Evolutionary conservation across 2,797 vertebrate species (phyloP), one percentile per base, ranked within the genome.

Genomic region (Rhyacichthys aspro): DNA sequence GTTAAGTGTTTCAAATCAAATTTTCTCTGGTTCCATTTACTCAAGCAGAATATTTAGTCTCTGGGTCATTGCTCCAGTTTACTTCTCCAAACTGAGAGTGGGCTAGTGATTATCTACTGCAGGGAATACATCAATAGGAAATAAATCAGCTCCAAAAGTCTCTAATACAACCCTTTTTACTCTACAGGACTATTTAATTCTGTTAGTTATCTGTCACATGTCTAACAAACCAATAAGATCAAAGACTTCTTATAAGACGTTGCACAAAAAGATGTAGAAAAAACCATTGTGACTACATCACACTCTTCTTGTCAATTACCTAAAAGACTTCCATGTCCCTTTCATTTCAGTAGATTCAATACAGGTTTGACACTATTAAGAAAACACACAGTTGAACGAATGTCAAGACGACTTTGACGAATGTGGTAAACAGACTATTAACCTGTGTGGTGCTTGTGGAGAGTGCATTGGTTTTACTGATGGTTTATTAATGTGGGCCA

Each of bases 401-500:
- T 43, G 43, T 59, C 6, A 3, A 32, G 43, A 11, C 12, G 15
- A 19, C 42, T 17, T 28, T 6, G 17, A 8, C 10, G 42, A 53
- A n/a, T 11, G 17, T 15, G 0, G 19, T 14, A 17, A 66, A 67
- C 36, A 9, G 23, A 17, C 37, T 32, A 7, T 50, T 53, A 67
- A 56, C 41, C 15, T 33, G 1, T 11, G 34, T 45, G 36, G 71
- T 28, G 39, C 17, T 42, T 19, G 45, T 50, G 16, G 33, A 61
- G 38, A 17, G 49, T n/a, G n/a, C 34, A 18, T 17, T 11, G 19
- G 61, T 50, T 48, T n/a, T 23, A 44, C 36, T 59, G 28, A 75
- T 72, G 64, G 63, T 56, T 59, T 58, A 67, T 74, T 82, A 63
- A 82, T 55, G 63, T 68, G 42, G 37, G 3, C 18, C 57, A 45